Evolutionary conservation across 2,888 invertebrate species (phyloP).

Genomic region (Choreutis nemorana): DNA sequence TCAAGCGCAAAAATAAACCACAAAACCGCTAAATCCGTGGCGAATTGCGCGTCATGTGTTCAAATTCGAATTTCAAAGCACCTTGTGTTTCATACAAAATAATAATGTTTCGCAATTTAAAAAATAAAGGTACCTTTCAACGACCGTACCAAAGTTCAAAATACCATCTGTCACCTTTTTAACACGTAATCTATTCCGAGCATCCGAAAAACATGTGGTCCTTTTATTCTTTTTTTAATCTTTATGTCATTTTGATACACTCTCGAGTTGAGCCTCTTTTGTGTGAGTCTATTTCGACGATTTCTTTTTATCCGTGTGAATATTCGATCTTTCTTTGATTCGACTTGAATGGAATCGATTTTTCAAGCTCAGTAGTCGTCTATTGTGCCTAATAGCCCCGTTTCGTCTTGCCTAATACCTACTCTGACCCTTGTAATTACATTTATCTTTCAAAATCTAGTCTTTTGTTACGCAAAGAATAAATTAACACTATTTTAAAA

Average conservation of each 20-base stretch:
- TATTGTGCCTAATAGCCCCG: constrained; percentile 47
- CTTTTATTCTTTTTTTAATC: constrained; percentile 48
- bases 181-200: constrained; percentile 59
- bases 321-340: constrained; percentile 37
- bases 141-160: constrained; percentile 14
- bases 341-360: constrained; percentile 57
- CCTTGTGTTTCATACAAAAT: too few relatives aligned
- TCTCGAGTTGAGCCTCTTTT: constrained; percentile 51
- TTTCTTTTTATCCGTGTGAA: constrained; percentile 48
- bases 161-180: constrained; percentile 56
- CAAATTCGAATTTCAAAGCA: constrained; percentile 31
- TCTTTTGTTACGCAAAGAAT: too few relatives aligned
- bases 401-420: constrained; percentile 32
- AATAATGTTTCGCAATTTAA: constrained; percentile 37
- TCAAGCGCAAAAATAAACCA: constrained; percentile 15
- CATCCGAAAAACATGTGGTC: constrained; percentile 46
- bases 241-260: constrained; percentile 67
- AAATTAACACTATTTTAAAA: too few relatives aligned
- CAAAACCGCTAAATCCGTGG: constrained; percentile 23
- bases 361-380: constrained; percentile 61
- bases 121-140: constrained; percentile 27
- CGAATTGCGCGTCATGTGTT: constrained; percentile 23
- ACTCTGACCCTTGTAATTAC: constrained; percentile 40
- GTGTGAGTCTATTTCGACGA: constrained; percentile 42
- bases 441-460: too few relatives aligned